Conservation (phyloP, 1,140 invertebrate species). For the Drosophila parabipectinata region DNA sequence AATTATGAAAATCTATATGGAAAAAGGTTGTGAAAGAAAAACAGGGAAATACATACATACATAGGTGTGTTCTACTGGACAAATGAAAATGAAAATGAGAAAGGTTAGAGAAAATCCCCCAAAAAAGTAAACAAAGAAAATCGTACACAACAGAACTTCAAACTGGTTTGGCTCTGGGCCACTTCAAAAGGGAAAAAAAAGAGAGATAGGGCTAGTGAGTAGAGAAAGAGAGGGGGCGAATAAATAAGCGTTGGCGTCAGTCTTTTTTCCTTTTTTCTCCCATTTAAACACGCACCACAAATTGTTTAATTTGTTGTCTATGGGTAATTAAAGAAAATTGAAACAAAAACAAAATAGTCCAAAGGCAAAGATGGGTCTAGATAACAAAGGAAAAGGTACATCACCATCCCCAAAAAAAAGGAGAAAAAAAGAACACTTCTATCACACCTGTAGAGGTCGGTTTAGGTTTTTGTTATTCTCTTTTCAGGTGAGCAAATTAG, state of each 20-base stretch:
- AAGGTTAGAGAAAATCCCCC: constrained; percentile 47
- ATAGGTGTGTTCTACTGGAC: constrained; percentile 33
- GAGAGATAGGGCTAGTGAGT: constrained; percentile 7
- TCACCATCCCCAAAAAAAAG: constrained; percentile 6
- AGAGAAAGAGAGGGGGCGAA: background rate
- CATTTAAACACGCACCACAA: constrained; percentile 36
- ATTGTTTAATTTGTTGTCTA: constrained; percentile 68
- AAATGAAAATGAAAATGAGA: constrained; percentile 45
- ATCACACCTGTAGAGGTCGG: constrained; percentile 46
- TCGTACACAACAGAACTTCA: constrained; percentile 48
- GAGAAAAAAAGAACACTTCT: constrained; percentile 12
- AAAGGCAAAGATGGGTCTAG: constrained; percentile 18
- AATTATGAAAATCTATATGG: constrained; percentile 81
- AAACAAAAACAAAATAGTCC: constrained; percentile 55
- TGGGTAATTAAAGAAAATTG: constrained; percentile 68
- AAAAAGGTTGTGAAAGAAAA: constrained; percentile 62
- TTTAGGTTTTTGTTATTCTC: constrained; percentile 1
- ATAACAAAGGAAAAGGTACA: constrained; percentile 33
- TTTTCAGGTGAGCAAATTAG: constrained; percentile 11
- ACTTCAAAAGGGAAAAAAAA: constrained; percentile 6
- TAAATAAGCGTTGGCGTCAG: constrained; percentile 29
- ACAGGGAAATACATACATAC: constrained; percentile 14
- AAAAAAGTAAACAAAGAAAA: constrained; percentile 57
- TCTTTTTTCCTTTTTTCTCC: constrained; percentile 23
- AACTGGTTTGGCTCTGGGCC: constrained; percentile 69